Conservation (phyloP, 2,797 vertebrate genomes). For the Prunella strophiata region DNA sequence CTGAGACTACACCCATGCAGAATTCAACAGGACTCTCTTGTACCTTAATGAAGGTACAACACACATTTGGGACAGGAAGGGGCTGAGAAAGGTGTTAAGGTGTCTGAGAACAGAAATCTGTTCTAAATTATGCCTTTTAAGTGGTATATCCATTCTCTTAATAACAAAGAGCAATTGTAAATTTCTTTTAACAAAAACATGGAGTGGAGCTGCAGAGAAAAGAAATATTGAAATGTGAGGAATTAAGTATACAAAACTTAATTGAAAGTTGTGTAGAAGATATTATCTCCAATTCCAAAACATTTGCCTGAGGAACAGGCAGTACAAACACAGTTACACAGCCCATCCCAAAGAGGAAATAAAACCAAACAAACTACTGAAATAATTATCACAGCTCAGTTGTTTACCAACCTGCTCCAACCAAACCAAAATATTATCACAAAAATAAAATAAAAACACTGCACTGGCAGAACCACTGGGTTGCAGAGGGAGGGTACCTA, state of each 20-base stretch:
- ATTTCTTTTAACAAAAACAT: neutral
- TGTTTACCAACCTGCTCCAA: neutral
- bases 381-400: conserved; percentile 1
- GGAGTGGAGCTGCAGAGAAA: neutral
- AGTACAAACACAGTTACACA: neutral
- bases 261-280: neutral
- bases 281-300: neutral
- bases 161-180: neutral
- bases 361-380: conserved; percentile 11
- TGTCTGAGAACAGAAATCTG: neutral
- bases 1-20: neutral
- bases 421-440: conserved; percentile 3
- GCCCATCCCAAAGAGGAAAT: conserved; percentile 1
- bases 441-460: neutral
- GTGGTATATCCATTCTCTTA: neutral
- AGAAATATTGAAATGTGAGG: neutral
- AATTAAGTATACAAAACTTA: neutral
- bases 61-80: neutral
- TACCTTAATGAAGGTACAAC: neutral
- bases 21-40: neutral
- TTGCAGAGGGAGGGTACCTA: neutral
- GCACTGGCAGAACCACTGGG: neutral
- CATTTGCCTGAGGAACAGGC: neutral
- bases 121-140: neutral
- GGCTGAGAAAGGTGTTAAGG: neutral